Conservation (phyloP, 2,113 vertebrate species). For the Balaenoptera acutorostrata region DNA sequence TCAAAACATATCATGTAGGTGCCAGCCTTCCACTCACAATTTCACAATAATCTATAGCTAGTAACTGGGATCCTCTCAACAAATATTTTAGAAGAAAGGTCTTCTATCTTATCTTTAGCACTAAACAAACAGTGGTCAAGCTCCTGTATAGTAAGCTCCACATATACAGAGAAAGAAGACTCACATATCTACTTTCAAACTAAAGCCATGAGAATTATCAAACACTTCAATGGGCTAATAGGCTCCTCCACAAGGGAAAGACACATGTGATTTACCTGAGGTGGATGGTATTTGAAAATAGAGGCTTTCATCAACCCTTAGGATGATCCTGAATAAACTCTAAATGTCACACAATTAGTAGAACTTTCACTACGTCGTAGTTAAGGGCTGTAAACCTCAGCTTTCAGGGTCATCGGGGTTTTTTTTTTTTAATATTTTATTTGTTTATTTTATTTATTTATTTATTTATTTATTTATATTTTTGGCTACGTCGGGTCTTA, state of each 20-base stretch:
- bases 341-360: conserved; percentile 22
- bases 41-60: not conserved
- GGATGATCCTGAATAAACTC: not conserved
- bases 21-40: not conserved
- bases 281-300: not conserved
- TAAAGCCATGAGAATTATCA: not conserved
- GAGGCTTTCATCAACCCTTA: not conserved
- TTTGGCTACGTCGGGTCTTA: too few species aligned
- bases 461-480: too few species aligned
- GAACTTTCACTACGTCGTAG: not conserved
- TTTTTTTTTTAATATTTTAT: too few species aligned
- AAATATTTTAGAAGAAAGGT: not conserved
- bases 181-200: not conserved
- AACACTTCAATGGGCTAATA: not conserved
- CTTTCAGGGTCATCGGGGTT: not conserved
- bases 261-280: not conserved
- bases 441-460: too few species aligned
- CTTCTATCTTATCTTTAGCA: not conserved
- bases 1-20: not conserved
- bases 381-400: not conserved
- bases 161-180: not conserved
- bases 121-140: not conserved
- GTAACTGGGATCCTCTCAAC: not conserved
- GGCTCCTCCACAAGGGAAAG: not conserved
- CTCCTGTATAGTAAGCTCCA: not conserved